phyloP scores from a whole-genome alignment of 2,797 vertebrate species.

The Smutsia temminckii region DNA sequence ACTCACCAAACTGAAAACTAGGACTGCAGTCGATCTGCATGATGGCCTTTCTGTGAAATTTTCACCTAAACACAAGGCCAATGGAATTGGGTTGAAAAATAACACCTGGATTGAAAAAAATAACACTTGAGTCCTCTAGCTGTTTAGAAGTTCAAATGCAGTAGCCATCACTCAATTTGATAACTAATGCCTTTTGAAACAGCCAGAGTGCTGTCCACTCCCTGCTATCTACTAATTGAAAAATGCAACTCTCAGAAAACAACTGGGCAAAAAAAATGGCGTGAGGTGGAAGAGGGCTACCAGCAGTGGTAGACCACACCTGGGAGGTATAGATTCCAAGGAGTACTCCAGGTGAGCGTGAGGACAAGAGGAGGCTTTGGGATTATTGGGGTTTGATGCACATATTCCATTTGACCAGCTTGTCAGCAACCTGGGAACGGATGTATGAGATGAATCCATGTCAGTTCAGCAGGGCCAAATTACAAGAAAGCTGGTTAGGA shows the following conservation, averaged over 20 bases:
- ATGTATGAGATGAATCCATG: background rate
- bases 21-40: background rate
- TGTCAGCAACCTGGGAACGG: background rate
- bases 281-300: too few relatives aligned
- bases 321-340: background rate
- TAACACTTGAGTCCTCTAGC: background rate
- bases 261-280: background rate
- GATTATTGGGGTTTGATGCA: background rate
- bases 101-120: background rate
- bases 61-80: background rate
- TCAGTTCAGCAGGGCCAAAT: background rate
- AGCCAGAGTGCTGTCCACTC: background rate
- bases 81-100: background rate
- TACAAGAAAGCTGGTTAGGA: background rate
- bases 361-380: background rate
- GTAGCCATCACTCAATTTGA: background rate
- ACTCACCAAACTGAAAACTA: background rate
- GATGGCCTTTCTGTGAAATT: background rate
- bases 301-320: background rate
- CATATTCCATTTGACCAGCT: background rate
- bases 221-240: background rate
- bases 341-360: accelerated
- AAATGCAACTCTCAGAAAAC: background rate
- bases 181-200: background rate
- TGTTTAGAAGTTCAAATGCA: background rate